Base-by-base conservation (phyloP, 1,140 invertebrate genomes). In the Piezodorus guildinii region DNA sequence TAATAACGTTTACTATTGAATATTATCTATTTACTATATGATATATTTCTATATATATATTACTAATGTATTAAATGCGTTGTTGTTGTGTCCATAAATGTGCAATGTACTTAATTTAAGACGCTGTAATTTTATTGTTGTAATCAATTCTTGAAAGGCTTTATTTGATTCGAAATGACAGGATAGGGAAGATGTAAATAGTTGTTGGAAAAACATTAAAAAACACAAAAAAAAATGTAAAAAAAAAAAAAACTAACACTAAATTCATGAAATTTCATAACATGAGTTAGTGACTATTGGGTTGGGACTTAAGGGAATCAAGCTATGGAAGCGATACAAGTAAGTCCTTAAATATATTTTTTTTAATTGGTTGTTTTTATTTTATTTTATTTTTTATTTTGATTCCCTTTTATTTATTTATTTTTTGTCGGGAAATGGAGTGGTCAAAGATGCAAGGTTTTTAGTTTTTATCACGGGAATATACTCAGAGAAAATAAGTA, bases 231-330 rank as follows among this genome's bases (percentile, higher is more conserved):
- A 52, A 52, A 39, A 39, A 21, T 25, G 49, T 9, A 52, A 52
- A 25, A 52, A 52, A 25, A 52, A 52, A 52, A 16, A 16, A 52
- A 52, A 3, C 17, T 43, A 44, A 60, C 46, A 27, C 17, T 58
- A 59, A 14, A 60, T 65, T 64, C 66, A 67, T 67, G 66, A 67
- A 67, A 67, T 67, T 67, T 67, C 66, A 67, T 67, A 67, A 67
- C 25, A 67, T 56, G 66, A 59, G 49, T 65, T 58, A 27, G 17
- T 58, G 51, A 60, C 25, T 43, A 34, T 19, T 19, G 58, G 58
- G 58, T 60, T 25, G 17, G 58, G 58, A 23, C 9, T 60, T 39
- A 39, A 6, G 3, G 6, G 34, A 39, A 10, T 39, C 6, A 39
- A 39, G 21, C 3, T 30, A 6, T 25, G 30, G 58, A 39, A 39